Percentiles rank a stretch among this genome's conserved stretches.
Conservation (phyloP, 2,113 vertebrate genomes). For the Cathartes aura region DNA sequence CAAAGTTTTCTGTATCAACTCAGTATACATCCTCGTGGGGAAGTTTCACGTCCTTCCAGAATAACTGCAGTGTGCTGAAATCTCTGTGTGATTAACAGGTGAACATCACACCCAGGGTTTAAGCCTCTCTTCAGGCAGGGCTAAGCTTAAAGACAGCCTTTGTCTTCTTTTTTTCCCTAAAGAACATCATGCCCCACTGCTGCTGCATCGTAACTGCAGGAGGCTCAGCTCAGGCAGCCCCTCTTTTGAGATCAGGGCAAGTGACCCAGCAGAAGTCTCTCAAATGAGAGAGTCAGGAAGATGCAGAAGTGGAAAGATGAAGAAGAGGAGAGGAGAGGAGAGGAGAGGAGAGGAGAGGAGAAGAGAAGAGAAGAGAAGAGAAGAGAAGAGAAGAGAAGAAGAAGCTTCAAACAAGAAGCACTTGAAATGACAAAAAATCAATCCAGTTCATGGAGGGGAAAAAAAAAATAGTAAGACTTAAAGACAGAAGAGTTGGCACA, state of each 20-base stretch:
- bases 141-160: neutral
- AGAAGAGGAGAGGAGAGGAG: neutral
- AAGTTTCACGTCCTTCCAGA: neutral
- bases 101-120: neutral
- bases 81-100: neutral
- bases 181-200: fast-evolving
- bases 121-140: neutral
- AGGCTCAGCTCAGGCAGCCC: neutral
- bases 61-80: neutral
- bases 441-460: neutral
- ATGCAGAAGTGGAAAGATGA: neutral
- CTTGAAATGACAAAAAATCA: neutral
- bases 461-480: neutral
- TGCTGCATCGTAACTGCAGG: neutral
- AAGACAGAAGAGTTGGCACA: neutral
- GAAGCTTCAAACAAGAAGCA: neutral
- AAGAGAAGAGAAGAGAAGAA: no score
- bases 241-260: neutral
- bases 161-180: neutral
- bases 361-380: no score
- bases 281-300: neutral
- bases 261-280: neutral
- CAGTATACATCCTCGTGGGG: neutral
- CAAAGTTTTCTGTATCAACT: neutral
- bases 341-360: neutral